Evolutionary conservation across 2,113 vertebrate genomes (phyloP).

Genomic region (Delphinus delphis): DNA sequence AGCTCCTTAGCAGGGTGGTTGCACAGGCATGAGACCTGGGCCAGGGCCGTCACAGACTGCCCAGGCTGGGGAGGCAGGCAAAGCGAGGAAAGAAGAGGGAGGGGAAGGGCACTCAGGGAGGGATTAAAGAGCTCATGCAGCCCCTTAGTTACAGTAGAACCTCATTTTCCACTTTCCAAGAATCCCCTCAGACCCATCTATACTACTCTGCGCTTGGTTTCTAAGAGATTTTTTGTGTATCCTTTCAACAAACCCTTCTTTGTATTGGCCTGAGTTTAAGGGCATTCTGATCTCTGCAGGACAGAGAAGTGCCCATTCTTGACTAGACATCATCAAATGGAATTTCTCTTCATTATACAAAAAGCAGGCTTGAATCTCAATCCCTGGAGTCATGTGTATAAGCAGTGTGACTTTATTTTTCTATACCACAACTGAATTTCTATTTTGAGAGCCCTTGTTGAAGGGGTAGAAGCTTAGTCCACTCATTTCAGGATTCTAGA

Average conservation of each 20-base stretch:
- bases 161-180: not conserved
- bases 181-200: not conserved
- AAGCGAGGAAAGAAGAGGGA: not conserved
- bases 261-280: not conserved
- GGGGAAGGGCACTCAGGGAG: not conserved
- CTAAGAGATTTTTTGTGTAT: not conserved
- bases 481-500: not conserved
- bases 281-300: not conserved
- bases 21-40: not conserved
- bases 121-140: not conserved
- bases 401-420: constrained; percentile 12
- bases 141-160: not conserved
- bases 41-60: not conserved
- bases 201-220: not conserved
- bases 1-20: not conserved
- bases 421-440: not conserved
- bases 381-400: not conserved
- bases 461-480: not conserved
- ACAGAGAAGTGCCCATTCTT: not conserved
- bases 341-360: constrained; percentile 8
- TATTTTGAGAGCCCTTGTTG: not conserved
- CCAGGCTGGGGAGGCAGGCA: not conserved
- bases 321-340: not conserved
- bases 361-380: not conserved
- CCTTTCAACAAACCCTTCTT: constrained; percentile 30